Evolutionary conservation across 1,140 invertebrate species (phyloP).

Genomic region (Rhagoletis pomonella): DNA sequence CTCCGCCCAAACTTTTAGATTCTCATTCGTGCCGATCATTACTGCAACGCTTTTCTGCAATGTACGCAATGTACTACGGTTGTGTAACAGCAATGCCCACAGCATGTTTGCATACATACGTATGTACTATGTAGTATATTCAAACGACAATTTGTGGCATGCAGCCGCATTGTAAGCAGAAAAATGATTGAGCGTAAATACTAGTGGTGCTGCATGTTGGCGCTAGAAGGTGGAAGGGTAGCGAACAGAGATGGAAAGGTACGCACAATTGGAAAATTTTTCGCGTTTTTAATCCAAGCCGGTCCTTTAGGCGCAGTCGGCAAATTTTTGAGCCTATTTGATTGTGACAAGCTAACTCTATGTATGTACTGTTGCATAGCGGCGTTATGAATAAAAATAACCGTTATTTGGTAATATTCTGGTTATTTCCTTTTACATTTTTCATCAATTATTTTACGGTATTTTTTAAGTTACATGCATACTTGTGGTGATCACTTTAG

Average conservation of each 20-base stretch:
- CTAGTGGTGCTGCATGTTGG: too few species aligned
- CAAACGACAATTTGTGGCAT: slow-evolving; percentile 9
- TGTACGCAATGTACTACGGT: not conserved
- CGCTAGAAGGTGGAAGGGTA: too few species aligned
- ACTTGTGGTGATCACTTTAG: too few species aligned
- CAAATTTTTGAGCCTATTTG: too few species aligned
- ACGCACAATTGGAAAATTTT: not conserved
- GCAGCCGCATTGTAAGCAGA: not conserved
- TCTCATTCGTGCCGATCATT: not conserved
- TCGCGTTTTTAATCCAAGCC: too few species aligned
- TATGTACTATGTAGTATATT: slow-evolving; percentile 9
- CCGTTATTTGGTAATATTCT: too few species aligned
- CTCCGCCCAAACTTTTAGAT: not conserved
- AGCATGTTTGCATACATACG: not conserved
- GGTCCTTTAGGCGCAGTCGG: not conserved
- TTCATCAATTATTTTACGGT: too few species aligned
- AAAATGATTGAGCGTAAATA: slow-evolving; percentile 39
- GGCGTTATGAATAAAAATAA: too few species aligned
- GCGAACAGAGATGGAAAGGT: not conserved
- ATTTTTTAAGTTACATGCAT: too few species aligned
- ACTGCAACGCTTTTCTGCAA: slow-evolving; percentile 6
- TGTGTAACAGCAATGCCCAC: slow-evolving; percentile 6
- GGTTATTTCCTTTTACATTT: too few species aligned
- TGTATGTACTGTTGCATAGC: too few species aligned
- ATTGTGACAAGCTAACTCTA: too few species aligned